These are phyloP conservation scores for Pipra filicauda DNA, from an alignment of 2,113 vertebrate species.

Conservation along the genomic window DNA sequence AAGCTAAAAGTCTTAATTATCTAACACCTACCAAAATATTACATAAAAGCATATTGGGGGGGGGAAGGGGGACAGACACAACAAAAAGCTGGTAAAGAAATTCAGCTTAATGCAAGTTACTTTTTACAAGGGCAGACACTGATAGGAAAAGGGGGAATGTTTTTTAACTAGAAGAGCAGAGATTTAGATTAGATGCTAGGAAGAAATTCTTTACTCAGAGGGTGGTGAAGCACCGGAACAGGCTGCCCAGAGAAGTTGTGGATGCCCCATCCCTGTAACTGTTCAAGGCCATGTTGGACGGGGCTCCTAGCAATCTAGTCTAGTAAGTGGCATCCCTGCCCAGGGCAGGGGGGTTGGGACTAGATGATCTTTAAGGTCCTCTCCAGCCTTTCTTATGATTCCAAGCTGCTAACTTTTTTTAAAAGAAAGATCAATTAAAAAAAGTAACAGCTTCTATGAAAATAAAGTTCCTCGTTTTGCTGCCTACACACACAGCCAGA, in stretches of 20 bases:
- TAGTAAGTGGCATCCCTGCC: not conserved
- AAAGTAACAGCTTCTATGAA: not conserved
- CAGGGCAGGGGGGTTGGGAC: not conserved
- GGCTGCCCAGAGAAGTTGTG: not conserved
- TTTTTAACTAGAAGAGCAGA: not conserved
- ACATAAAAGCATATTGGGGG: not conserved
- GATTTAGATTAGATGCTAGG: not conserved
- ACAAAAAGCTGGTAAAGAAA: not conserved
- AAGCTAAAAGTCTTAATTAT: not conserved
- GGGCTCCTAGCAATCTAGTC: not conserved
- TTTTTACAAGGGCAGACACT: not conserved
- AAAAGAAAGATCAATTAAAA: not conserved
- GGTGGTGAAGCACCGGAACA: not conserved
- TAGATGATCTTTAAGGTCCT: not conserved
- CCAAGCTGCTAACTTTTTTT: not conserved
- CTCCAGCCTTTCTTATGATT: not conserved
- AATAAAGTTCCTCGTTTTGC: not conserved
- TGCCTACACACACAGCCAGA: not conserved
- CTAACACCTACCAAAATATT: not conserved
- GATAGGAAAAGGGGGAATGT: not conserved
- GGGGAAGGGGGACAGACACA: rapidly evolving
- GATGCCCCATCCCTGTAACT: not conserved
- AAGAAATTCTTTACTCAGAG: not conserved
- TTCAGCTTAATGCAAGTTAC: not conserved
- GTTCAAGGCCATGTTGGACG: not conserved